Evolutionary conservation across 1,140 invertebrate genomes (phyloP), one percentile per base, ranked within the genome.

Genomic region (Asobara japonica): DNA sequence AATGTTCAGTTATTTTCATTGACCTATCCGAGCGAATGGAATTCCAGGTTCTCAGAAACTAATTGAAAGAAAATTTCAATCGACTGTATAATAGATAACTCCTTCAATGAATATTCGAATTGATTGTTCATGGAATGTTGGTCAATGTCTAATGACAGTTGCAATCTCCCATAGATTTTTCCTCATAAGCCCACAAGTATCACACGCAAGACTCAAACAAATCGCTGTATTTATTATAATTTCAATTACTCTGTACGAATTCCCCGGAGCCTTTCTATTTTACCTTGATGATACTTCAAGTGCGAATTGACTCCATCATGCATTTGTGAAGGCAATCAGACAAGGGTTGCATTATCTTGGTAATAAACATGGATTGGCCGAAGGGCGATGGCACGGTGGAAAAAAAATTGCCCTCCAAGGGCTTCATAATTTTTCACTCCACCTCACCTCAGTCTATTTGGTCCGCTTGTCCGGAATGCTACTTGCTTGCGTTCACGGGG

Each of bases 321-420:
- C 51, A 56, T 56, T 45, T 22, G 51, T 56, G 51, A 18, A 56
- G 25, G 51, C 51, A 56, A 56, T 56, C 51, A 56, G 13, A 56
- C 3, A 56, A 13, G 51, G 51, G 51, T 25, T 56, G 25, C 51
- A 56, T 56, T 56, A 56, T 56, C 51, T 56, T 18, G 25, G 51
- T 56, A 56, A 56, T 56, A 56, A 25, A 56, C 51, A 56, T 56
- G 25, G 51, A 3, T 27, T 56, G 51, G 51, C 51, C 51, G 56
- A 69, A 69, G 67, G 67, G 67, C 31, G 30, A 36, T 80, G 74
- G n/a, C 45, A 16, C 60, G 45, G 18, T 69, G 45, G 71, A 27
- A 25, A 65, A 48, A 25, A 41, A 65, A 38, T 51, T 1, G 6
- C 64, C 20, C 38, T 22, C 27, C n/a, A 67, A 45, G 38, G 65